A percentile compares a stretch with the other conserved stretches of the same genome.
Evolutionary conservation across 2,113 vertebrate species (phyloP).

Genomic region (Eolophus roseicapilla): DNA sequence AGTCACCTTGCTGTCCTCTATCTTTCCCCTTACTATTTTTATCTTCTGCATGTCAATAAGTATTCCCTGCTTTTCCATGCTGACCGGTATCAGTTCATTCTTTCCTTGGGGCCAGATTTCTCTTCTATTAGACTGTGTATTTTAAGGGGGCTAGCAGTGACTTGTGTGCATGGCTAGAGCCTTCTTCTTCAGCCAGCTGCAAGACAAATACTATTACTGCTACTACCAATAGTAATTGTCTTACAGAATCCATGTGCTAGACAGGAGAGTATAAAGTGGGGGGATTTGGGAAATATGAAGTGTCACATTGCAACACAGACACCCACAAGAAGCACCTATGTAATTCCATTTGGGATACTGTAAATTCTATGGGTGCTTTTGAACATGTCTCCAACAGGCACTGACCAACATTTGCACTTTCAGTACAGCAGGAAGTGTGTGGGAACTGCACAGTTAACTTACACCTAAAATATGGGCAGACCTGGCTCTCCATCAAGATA

Average conservation of each 20-base stretch:
- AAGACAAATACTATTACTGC: neutral
- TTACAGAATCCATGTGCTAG: neutral
- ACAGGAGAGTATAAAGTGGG: neutral
- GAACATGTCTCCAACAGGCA: neutral
- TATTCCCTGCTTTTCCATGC: neutral
- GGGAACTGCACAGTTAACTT: neutral
- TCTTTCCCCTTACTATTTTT: neutral
- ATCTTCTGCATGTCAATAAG: neutral
- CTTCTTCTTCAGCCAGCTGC: neutral
- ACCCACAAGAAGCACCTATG: accelerated
- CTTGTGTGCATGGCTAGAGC: neutral
- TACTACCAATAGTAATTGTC: neutral
- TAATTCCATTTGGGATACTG: neutral
- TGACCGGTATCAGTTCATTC: neutral
- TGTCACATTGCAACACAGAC: neutral
- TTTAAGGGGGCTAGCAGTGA: neutral
- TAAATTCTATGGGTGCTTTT: neutral
- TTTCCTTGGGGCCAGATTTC: neutral
- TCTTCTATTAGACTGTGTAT: neutral
- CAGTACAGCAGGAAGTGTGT: accelerated
- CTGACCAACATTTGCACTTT: neutral
- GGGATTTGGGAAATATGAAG: neutral
- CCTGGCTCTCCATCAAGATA: no score
- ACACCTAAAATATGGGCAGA: neutral
- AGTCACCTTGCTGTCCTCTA: neutral